phyloP scores from a whole-genome alignment of 1,140 invertebrate species.

The Yoshiicerus persimilis region DNA sequence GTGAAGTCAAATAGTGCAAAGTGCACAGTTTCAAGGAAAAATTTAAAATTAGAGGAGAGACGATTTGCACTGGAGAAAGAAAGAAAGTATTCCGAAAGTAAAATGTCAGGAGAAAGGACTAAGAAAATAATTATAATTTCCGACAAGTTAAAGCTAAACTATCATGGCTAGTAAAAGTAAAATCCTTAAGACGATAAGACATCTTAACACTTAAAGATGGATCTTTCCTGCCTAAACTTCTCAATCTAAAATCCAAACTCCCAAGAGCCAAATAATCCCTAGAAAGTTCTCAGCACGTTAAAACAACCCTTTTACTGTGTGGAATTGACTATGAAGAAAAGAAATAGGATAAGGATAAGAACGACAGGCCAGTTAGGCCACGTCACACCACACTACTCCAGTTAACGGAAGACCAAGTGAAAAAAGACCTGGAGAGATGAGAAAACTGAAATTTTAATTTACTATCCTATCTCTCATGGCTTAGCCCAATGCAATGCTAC shows the following conservation, averaged over 20 bases:
- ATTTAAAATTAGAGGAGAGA: background rate
- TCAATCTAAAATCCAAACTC: conserved; percentile 1
- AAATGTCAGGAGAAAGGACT: background rate
- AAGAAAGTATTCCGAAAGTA: background rate
- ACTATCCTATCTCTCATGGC: background rate
- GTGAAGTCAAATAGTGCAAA: background rate
- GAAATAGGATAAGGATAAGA: background rate
- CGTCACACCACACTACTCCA: background rate
- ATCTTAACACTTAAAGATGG: background rate
- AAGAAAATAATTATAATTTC: conserved; percentile 17
- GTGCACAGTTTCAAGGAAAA: background rate
- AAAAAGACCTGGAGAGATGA: background rate
- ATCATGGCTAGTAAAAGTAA: background rate
- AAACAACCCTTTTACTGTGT: background rate
- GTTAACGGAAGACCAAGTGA: background rate
- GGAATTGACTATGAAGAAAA: background rate
- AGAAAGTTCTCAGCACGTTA: background rate
- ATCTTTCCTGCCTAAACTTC: background rate
- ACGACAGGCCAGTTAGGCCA: background rate
- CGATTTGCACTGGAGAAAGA: background rate
- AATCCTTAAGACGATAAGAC: background rate
- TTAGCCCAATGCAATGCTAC: background rate
- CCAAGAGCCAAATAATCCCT: conserved; percentile 7
- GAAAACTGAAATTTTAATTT: conserved; percentile 19
- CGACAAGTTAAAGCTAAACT: background rate